phyloP scores from a whole-genome alignment of 1,140 invertebrate species.

The Hesperophylax magnus region DNA sequence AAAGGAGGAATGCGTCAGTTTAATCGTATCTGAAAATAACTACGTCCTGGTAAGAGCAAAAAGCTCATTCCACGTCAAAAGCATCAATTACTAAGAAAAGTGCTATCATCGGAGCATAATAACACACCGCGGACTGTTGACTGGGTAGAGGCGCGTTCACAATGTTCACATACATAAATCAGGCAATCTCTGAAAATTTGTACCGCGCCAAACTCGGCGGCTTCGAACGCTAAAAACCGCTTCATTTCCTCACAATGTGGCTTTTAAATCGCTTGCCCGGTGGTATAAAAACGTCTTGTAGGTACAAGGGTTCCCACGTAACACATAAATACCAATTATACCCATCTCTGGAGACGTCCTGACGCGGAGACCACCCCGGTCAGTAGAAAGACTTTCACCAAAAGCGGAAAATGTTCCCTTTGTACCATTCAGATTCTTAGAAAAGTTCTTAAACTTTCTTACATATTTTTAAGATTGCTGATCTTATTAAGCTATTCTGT shows the following conservation, averaged over 20 bases:
- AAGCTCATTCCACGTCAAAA: too few relatives aligned
- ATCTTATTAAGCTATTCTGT: too few relatives aligned
- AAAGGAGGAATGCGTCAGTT: too few relatives aligned
- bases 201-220: constrained; percentile 26
- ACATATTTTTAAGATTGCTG: too few relatives aligned
- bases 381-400: background rate
- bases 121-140: too few relatives aligned
- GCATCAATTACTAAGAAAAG: too few relatives aligned
- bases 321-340: constrained; percentile 55
- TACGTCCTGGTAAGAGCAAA: too few relatives aligned
- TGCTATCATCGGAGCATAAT: too few relatives aligned
- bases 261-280: constrained; percentile 29
- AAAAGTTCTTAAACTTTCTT: too few relatives aligned
- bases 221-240: constrained; percentile 25
- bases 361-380: constrained; percentile 15
- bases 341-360: constrained; percentile 41
- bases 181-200: constrained; percentile 19
- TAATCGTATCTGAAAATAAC: too few relatives aligned
- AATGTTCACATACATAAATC: constrained; percentile 31
- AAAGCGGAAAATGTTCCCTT: background rate
- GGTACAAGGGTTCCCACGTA: constrained; percentile 50
- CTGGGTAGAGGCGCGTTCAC: background rate
- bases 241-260: constrained; percentile 39
- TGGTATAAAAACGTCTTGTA: constrained; percentile 43
- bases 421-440: background rate